Evolutionary conservation across 2,888 invertebrate species (phyloP).

Genomic region (Siphlonurus alternatus): DNA sequence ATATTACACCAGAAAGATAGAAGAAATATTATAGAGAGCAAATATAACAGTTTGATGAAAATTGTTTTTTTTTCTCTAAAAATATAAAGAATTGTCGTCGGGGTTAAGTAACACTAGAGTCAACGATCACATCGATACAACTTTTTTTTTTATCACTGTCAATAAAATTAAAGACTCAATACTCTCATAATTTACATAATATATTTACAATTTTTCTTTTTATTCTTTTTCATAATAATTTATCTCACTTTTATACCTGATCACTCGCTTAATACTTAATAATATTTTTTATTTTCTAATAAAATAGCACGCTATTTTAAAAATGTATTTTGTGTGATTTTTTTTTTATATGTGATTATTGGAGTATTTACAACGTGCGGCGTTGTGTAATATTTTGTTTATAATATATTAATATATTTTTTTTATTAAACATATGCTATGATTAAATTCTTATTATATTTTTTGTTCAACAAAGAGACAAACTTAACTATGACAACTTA

Average conservation of each 20-base stretch:
- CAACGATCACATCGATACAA: too few species aligned
- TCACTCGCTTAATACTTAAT: neutral
- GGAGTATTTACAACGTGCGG: neutral
- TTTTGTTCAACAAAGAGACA: neutral
- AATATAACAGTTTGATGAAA: too few species aligned
- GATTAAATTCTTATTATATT: neutral
- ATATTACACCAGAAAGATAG: too few species aligned
- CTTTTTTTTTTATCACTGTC: too few species aligned
- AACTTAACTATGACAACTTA: neutral
- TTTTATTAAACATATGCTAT: neutral
- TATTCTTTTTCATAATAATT: neutral
- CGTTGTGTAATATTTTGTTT: neutral
- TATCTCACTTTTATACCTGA: constrained; percentile 2
- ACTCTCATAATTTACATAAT: too few species aligned
- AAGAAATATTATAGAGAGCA: too few species aligned
- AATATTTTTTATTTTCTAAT: neutral
- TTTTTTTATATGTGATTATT: neutral
- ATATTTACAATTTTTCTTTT: neutral
- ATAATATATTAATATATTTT: neutral
- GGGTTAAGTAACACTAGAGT: too few species aligned
- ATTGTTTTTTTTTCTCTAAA: too few species aligned
- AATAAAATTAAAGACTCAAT: neutral
- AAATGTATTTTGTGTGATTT: neutral
- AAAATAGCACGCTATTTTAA: neutral
- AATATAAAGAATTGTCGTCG: too few species aligned